phyloP scores from a whole-genome alignment of 2,113 vertebrate species.

The Lipotes vexillifer region DNA sequence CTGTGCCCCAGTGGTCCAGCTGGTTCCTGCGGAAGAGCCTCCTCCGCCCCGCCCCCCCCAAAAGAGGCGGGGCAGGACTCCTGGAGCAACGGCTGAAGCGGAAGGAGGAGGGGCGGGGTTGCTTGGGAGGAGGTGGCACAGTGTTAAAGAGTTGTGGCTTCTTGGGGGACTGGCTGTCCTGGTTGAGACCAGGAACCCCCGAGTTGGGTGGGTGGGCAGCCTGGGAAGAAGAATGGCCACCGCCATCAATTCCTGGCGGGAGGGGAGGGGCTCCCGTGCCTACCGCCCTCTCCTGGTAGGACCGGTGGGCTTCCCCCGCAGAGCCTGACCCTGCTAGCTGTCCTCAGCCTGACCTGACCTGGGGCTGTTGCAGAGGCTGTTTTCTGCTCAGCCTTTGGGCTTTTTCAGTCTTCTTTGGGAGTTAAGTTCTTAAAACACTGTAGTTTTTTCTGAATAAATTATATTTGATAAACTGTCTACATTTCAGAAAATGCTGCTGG shows the following conservation, averaged over 20 bases:
- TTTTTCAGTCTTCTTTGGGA: neutral
- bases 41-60: neutral
- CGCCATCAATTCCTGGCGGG: neutral
- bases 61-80: constrained; percentile 66
- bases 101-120: constrained; percentile 67
- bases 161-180: neutral
- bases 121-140: neutral
- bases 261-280: neutral
- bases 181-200: neutral
- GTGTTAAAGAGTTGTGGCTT: neutral
- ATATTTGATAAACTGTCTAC: neutral
- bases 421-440: neutral
- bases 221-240: neutral
- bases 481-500: neutral
- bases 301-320: neutral
- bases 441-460: constrained; percentile 38
- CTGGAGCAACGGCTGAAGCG: constrained; percentile 79
- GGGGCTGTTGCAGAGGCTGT: neutral
- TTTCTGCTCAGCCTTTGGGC: neutral
- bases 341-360: neutral
- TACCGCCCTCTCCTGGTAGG: neutral
- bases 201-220: neutral
- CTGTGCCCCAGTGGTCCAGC: constrained; percentile 66
- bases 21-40: constrained; percentile 70
- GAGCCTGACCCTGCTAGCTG: neutral